These are phyloP conservation scores for Numida meleagris DNA, from an alignment of 2,113 vertebrate species.

Conservation along the genomic window DNA sequence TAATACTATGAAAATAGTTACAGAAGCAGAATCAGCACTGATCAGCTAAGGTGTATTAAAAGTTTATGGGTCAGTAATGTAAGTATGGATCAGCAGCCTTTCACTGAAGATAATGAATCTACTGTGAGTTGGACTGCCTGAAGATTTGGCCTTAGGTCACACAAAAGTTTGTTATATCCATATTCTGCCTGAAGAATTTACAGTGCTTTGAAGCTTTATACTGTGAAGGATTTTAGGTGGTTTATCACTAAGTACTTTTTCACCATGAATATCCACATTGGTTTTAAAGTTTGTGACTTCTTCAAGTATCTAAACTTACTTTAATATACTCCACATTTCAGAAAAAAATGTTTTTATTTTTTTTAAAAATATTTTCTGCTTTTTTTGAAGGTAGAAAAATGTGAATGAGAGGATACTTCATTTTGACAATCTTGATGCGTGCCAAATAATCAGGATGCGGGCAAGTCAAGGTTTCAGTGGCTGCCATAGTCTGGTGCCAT, in stretches of 20 bases:
- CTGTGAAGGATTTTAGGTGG: slow-evolving; percentile 33
- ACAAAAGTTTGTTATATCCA: not conserved
- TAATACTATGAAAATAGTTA: slow-evolving; percentile 5
- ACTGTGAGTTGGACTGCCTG: not conserved
- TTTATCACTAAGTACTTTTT: slow-evolving; percentile 47
- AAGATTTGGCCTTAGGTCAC: slow-evolving; percentile 17
- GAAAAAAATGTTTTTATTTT: not conserved
- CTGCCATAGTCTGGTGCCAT: not conserved
- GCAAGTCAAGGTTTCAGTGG: not conserved
- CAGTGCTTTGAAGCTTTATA: slow-evolving; percentile 43
- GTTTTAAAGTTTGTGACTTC: not conserved
- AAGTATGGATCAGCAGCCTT: slow-evolving; percentile 2
- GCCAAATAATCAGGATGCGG: not conserved
- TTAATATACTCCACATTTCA: not conserved
- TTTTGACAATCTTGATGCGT: not conserved
- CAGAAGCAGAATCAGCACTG: slow-evolving; percentile 35
- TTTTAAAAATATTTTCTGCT: not conserved
- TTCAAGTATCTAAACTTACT: not conserved
- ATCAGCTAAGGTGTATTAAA: slow-evolving; percentile 26
- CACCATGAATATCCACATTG: not conserved
- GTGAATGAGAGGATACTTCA: not conserved
- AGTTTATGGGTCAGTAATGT: not conserved
- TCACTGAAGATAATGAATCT: slow-evolving; percentile 17
- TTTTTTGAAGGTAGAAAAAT: not conserved
- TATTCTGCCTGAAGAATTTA: slow-evolving; percentile 34